Base-by-base conservation (phyloP, 2,113 vertebrate genomes). In the Paedocypris sp. region DNA sequence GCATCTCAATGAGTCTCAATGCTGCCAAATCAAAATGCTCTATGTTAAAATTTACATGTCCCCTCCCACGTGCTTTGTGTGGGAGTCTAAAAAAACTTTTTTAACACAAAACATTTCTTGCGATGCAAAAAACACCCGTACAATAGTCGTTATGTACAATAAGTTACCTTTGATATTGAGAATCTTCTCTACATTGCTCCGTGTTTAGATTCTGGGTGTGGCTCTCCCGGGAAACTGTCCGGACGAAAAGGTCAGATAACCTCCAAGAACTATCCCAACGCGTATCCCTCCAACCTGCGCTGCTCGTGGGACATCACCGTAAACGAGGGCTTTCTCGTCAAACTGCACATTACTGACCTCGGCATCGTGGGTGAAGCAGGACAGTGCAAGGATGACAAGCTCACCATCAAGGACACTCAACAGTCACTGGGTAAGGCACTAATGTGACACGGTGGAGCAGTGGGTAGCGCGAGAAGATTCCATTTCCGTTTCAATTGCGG, bases 221-320 rank as follows among this genome's bases (percentile, higher is more conserved):
- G 53, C 1, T 79, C 69, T 32, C 48, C 70, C 3, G 60, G 68
- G 4, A 54, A 73, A 10, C 63, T 79, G 10, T 5, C 13, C 2
- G 84, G 82, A 4, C 73, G 78, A 11, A 85, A 83, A 62, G 85
- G 84, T 15, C 57, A 68, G 20, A 48, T 87, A 60, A 72, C 79
- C 22, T 82, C 85, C 3, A 20, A 29, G 58, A 83, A 77, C 22
- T 86, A 76, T 67, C 86, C 81, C 19, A 68, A 78, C 29, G 18
- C 79, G 1, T 86, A 85, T 63, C 84, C 85, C 19, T 51, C 79
- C 20, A 57, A 85, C 59, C 73, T 79, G 13, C 64, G 36, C 1
- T 82, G 63, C 51, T 69, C 45, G n/a, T 89, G 85, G 83, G 76
- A 56, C 62, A 87, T 87, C 56, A 68, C 64, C 0, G 79, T 83